Percentiles rank a stretch among this genome's conserved stretches.
Conservation (phyloP, 2,113 vertebrate genomes). For the Erythrolamprus reginae region DNA sequence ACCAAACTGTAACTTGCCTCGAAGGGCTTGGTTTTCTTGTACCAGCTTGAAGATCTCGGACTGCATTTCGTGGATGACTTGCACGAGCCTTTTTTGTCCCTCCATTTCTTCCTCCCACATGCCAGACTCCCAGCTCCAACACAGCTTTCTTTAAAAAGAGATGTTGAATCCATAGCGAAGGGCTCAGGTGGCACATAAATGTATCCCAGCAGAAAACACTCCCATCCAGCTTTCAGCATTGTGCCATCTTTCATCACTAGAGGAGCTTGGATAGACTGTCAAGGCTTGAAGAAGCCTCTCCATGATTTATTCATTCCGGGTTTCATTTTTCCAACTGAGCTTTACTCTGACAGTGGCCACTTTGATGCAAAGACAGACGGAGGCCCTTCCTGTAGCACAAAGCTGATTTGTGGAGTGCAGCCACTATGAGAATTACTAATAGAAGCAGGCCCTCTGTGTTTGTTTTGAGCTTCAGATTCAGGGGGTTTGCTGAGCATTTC, state of each 20-base stretch:
- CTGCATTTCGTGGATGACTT: slow-evolving; percentile 80
- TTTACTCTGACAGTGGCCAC: slow-evolving; percentile 23
- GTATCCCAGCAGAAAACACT: slow-evolving; percentile 45
- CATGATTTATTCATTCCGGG: slow-evolving; percentile 86
- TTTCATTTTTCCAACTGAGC: slow-evolving; percentile 75
- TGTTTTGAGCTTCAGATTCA: fast-evolving
- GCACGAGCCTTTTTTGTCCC: slow-evolving; percentile 69
- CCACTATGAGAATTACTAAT: neutral
- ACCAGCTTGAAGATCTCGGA: slow-evolving; percentile 82
- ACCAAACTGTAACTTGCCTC: slow-evolving; percentile 57
- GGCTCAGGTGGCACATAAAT: slow-evolving; percentile 30
- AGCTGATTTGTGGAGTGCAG: neutral
- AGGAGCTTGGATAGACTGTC: slow-evolving; percentile 46
- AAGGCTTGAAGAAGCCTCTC: slow-evolving; percentile 53
- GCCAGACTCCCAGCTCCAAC: neutral
- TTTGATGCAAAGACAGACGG: slow-evolving; percentile 40
- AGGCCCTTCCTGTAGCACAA: slow-evolving; percentile 18
- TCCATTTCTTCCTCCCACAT: slow-evolving; percentile 70
- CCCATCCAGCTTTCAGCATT: slow-evolving; percentile 61
- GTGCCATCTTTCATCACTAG: slow-evolving; percentile 73
- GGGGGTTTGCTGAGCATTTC: neutral
- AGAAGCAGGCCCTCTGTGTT: slow-evolving; percentile 2
- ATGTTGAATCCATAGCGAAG: neutral
- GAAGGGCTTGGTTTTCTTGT: slow-evolving; percentile 79
- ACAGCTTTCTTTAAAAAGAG: slow-evolving; percentile 6